These are phyloP conservation scores for Pristionchus fissidentatus DNA, from an alignment of 2,888 invertebrate genomes.

Conservation along the genomic window DNA sequence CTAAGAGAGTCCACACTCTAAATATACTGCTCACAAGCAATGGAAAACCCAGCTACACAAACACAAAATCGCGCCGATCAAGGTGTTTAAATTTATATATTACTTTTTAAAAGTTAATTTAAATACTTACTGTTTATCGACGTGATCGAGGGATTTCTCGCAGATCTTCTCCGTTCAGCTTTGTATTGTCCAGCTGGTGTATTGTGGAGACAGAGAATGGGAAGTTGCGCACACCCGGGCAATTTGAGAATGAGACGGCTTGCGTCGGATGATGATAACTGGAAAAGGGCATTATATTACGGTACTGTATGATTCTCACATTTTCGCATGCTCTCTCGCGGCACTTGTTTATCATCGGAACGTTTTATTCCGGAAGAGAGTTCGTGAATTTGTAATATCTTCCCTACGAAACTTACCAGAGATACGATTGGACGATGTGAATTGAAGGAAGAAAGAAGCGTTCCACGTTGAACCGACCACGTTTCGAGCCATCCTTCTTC, in stretches of 20 bases:
- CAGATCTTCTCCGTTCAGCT: slow-evolving; percentile 24
- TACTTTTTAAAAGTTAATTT: neutral
- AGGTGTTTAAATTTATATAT: neutral
- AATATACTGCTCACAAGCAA: too few relatives aligned
- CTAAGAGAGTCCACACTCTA: too few relatives aligned
- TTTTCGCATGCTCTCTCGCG: too few relatives aligned
- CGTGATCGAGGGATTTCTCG: slow-evolving; percentile 28
- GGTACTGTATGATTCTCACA: too few relatives aligned
- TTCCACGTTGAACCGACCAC: slow-evolving; percentile 75
- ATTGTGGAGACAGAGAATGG: slow-evolving; percentile 91
- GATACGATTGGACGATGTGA: slow-evolving; percentile 76
- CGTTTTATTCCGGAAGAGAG: neutral
- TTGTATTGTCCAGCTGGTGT: slow-evolving; percentile 82
- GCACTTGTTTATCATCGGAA: neutral
- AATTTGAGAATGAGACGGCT: slow-evolving; percentile 86
- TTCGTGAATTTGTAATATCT: too few relatives aligned
- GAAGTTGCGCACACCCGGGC: slow-evolving; percentile 85
- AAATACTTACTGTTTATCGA: slow-evolving; percentile 26
- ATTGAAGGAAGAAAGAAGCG: slow-evolving; percentile 76
- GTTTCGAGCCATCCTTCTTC: slow-evolving; percentile 76
- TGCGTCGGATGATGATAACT: slow-evolving; percentile 84
- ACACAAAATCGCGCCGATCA: too few relatives aligned
- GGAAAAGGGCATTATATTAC: neutral
- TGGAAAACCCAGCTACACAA: too few relatives aligned
- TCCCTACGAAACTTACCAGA: neutral